phyloP scores from a whole-genome alignment of 2,113 vertebrate genomes.

The Hypocryptadius cinnamomeus region DNA sequence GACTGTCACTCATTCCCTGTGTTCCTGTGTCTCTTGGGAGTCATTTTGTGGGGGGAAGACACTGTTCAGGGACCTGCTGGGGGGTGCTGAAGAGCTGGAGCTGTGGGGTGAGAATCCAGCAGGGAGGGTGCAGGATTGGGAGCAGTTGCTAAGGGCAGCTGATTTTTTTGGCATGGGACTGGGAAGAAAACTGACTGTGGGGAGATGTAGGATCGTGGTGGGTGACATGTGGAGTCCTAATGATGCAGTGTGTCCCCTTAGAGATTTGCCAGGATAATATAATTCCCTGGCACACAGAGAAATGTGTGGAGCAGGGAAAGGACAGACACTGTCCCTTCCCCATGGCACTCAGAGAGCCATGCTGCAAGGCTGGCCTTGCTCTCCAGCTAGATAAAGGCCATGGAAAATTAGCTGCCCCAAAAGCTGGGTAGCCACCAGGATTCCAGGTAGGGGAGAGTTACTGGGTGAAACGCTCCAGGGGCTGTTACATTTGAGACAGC shows the following conservation, averaged over 20 bases:
- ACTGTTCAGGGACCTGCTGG: neutral
- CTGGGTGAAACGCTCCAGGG: neutral
- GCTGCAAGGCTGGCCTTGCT: neutral
- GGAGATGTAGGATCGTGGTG: neutral
- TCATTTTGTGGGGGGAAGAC: neutral
- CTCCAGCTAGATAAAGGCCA: neutral
- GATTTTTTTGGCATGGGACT: neutral
- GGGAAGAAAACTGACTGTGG: neutral
- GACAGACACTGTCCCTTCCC: neutral
- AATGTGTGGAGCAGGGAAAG: neutral
- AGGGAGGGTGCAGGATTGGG: neutral
- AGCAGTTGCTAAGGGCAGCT: neutral
- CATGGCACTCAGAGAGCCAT: neutral
- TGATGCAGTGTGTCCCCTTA: neutral
- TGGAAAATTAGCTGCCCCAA: neutral
- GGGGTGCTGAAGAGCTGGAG: neutral
- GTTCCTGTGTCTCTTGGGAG: neutral
- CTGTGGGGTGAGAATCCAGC: neutral
- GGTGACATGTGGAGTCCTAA: accelerated
- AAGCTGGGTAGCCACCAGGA: neutral
- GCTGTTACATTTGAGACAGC: neutral
- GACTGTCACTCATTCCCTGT: neutral
- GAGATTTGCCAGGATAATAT: neutral
- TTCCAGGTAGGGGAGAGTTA: neutral
- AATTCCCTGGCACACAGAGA: neutral